Evolutionary conservation across 2,113 vertebrate genomes (phyloP).

Genomic region (Rhinopithecus roxellana): DNA sequence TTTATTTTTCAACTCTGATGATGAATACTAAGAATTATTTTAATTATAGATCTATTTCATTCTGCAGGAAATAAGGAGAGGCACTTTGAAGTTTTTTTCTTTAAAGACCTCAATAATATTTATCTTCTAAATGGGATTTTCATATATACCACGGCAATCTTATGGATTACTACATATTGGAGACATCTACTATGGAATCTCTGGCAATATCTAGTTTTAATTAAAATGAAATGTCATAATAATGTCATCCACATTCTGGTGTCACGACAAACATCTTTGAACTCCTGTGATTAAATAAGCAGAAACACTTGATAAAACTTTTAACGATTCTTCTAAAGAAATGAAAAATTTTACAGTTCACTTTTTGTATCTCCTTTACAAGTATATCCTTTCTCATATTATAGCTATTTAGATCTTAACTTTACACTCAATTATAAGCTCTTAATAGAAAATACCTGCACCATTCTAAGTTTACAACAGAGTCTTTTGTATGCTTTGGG

Average conservation of each 20-base stretch:
- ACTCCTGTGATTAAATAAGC: not conserved
- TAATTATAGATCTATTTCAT: not conserved
- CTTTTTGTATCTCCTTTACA: not conserved
- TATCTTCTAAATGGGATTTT: not conserved
- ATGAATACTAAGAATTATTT: not conserved
- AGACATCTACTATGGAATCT: not conserved
- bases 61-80: not conserved
- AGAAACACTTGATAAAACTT: conserved; percentile 9
- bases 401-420: not conserved
- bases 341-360: not conserved
- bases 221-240: conserved; percentile 54
- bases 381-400: not conserved
- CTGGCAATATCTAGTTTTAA: conserved; percentile 47
- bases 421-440: not conserved
- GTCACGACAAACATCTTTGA: conserved; percentile 27
- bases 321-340: not conserved
- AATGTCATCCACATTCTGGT: not conserved
- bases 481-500: not conserved
- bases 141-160: not conserved
- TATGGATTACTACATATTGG: not conserved
- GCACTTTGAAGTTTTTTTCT: conserved; percentile 1
- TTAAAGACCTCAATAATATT: not conserved
- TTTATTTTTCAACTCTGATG: conserved; percentile 39
- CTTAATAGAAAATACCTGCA: not conserved
- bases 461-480: not conserved